A percentile compares a stretch with the other conserved stretches of the same genome.
These are phyloP conservation scores for Mechanitis messenoides DNA, from an alignment of 2,888 invertebrate genomes.

Conservation along the genomic window DNA sequence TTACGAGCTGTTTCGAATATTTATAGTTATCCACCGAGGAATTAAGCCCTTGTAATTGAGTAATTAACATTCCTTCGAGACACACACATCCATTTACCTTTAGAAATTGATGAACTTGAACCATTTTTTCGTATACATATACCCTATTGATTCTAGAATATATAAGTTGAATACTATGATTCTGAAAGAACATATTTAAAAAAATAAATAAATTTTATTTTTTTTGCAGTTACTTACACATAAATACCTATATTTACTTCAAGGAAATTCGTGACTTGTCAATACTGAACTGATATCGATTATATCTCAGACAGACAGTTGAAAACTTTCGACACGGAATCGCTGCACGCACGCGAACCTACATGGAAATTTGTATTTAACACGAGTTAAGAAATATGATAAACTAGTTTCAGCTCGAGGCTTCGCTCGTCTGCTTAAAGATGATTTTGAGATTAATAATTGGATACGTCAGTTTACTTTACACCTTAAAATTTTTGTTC, in stretches of 20 bases:
- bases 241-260: conserved; percentile 38
- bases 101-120: neutral
- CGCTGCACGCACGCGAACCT: conserved; percentile 60
- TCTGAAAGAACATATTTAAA: too few relatives aligned
- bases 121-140: too few relatives aligned
- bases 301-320: conserved; percentile 60
- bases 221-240: conserved; percentile 27
- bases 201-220: too few relatives aligned
- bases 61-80: conserved; percentile 14
- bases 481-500: too few relatives aligned
- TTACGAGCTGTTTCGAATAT: conserved; percentile 33
- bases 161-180: too few relatives aligned
- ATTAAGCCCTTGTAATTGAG: conserved; percentile 20
- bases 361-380: conserved; percentile 50
- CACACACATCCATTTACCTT: neutral
- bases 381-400: conserved; percentile 11
- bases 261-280: conserved; percentile 61
- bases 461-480: too few relatives aligned
- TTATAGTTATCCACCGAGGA: conserved; percentile 26
- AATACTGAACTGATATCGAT: conserved; percentile 60
- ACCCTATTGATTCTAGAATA: too few relatives aligned
- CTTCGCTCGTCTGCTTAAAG: too few relatives aligned
- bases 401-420: too few relatives aligned
- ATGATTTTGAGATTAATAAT: too few relatives aligned
- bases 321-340: conserved; percentile 69